Evolutionary conservation across 2,113 vertebrate species (phyloP).

Genomic region (Eublepharis macularius): DNA sequence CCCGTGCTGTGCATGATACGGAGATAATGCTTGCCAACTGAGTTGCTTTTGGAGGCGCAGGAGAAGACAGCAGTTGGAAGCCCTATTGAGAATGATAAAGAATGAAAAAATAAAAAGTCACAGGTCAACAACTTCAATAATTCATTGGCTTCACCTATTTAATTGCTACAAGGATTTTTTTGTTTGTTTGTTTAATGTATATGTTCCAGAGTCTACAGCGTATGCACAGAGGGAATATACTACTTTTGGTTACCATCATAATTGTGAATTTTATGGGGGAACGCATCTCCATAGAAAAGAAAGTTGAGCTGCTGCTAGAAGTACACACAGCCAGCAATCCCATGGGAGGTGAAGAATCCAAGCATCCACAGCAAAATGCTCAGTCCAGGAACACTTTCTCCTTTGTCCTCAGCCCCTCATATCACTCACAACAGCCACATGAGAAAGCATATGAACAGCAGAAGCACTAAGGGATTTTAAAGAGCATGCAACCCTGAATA

Average conservation of each 20-base stretch:
- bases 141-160: neutral
- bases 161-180: neutral
- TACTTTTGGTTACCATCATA: neutral
- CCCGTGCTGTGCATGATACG: neutral
- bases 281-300: neutral
- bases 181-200: neutral
- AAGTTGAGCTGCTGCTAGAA: neutral
- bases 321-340: neutral
- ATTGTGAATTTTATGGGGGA: neutral
- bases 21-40: neutral
- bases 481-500: neutral
- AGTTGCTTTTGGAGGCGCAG: neutral
- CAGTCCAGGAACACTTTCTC: neutral
- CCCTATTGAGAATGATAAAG: neutral
- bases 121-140: neutral
- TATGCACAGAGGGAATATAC: neutral
- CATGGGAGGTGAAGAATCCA: neutral
- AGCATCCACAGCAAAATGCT: neutral
- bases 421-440: neutral
- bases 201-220: too few species aligned
- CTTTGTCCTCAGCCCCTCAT: neutral
- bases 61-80: neutral
- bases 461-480: neutral
- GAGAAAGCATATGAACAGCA: neutral
- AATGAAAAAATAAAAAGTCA: neutral